Evolutionary conservation across 1,140 invertebrate genomes (phyloP).

Genomic region (Meloidogyne chitwoodi): DNA sequence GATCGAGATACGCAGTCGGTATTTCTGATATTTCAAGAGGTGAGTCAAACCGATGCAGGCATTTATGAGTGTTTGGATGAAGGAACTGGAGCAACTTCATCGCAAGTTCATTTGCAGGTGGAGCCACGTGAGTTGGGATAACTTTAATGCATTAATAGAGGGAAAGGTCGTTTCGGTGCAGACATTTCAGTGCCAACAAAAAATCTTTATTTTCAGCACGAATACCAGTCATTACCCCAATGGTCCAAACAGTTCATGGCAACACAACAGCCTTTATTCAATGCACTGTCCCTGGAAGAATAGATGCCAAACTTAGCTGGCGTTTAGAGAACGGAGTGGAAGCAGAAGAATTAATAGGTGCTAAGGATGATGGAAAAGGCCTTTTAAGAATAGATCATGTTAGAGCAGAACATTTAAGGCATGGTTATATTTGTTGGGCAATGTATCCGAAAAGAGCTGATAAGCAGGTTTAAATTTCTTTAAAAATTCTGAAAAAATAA

Average conservation of each 20-base stretch:
- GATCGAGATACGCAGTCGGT: constrained; percentile 14
- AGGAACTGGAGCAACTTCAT: neutral
- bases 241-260: neutral
- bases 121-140: constrained; percentile 12
- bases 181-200: neutral
- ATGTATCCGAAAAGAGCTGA: constrained; percentile 4
- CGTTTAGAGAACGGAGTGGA: constrained; percentile 13
- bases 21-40: constrained; percentile 13
- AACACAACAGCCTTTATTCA: neutral
- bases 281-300: constrained; percentile 7
- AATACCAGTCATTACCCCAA: neutral
- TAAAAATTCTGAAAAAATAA: neutral
- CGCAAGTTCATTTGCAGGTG: neutral
- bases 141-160: neutral
- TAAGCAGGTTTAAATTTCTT: too few relatives aligned
- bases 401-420: neutral
- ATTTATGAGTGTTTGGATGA: constrained; percentile 6
- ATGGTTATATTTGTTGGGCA: constrained; percentile 16
- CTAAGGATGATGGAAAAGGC: constrained; percentile 4
- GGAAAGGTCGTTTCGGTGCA: too few relatives aligned
- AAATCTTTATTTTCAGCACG: constrained; percentile 2
- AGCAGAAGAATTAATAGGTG: neutral
- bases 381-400: neutral
- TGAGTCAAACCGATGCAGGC: constrained; percentile 7
- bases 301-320: constrained; percentile 7